phyloP scores from a whole-genome alignment of 1,140 invertebrate genomes.

The Drosophila persimilis region DNA sequence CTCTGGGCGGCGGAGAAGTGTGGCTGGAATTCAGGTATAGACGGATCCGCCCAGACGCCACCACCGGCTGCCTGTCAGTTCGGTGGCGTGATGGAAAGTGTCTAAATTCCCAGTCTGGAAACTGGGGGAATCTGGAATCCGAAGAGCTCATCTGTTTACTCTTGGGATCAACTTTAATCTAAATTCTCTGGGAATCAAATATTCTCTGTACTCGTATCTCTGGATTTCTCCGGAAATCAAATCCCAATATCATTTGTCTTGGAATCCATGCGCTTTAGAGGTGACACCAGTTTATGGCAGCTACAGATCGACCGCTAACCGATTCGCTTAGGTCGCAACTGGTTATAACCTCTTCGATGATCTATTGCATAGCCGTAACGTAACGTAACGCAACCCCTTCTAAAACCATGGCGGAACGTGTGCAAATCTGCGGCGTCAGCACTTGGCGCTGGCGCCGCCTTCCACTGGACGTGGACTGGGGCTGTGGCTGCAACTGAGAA shows the following conservation, averaged over 20 bases:
- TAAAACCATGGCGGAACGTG: slow-evolving; percentile 41
- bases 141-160: no score
- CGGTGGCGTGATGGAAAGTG: slow-evolving; percentile 34
- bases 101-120: slow-evolving; percentile 24
- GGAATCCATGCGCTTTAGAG: no score
- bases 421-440: slow-evolving; percentile 15
- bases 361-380: not conserved
- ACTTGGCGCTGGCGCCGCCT: no score
- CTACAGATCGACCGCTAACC: slow-evolving; percentile 38
- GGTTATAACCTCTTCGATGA: slow-evolving; percentile 50
- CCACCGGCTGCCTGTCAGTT: slow-evolving; percentile 30
- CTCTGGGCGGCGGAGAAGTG: slow-evolving; percentile 21
- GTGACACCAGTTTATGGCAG: slow-evolving; percentile 32
- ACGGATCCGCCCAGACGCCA: slow-evolving; percentile 29
- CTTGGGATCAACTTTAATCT: no score
- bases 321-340: slow-evolving; percentile 54
- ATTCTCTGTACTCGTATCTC: no score
- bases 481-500: not conserved
- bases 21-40: slow-evolving; percentile 1
- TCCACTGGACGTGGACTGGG: slow-evolving; percentile 17
- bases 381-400: slow-evolving; percentile 23
- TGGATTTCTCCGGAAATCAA: no score
- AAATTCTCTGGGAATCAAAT: no score
- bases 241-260: no score
- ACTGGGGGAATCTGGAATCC: not conserved